Evolutionary conservation across 2,888 invertebrate genomes (phyloP).

Genomic region (Drosophila planitibia): DNA sequence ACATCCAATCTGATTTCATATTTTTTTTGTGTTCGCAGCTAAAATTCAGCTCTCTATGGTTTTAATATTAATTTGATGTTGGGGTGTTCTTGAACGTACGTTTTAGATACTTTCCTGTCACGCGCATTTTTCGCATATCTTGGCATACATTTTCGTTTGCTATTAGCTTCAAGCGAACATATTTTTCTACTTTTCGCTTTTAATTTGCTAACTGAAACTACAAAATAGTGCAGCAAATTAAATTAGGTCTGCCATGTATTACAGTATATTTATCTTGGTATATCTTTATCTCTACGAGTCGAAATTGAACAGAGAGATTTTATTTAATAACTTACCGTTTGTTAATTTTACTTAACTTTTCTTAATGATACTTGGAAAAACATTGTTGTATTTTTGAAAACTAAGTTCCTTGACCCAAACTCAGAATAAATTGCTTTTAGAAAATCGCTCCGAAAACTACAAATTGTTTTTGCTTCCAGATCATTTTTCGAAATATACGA

Average conservation of each 20-base stretch:
- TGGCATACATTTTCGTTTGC: not conserved
- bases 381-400: not conserved
- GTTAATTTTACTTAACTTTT: not conserved
- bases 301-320: not conserved
- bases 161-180: not conserved
- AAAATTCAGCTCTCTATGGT: slow-evolving; percentile 4
- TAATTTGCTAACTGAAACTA: not conserved
- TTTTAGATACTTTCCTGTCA: not conserved
- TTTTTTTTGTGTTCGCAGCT: slow-evolving; percentile 14
- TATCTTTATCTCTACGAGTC: not conserved
- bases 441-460: not conserved
- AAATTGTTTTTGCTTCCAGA: not conserved
- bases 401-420: not conserved
- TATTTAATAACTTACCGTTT: not conserved
- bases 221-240: not conserved
- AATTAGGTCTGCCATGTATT: not conserved
- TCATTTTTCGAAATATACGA: too few species aligned
- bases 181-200: not conserved
- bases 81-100: not conserved
- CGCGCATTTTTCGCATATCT: slow-evolving; percentile 1
- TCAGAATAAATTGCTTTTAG: not conserved
- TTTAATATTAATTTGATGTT: slow-evolving; percentile 57
- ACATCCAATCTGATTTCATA: slow-evolving; percentile 35
- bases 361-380: not conserved
- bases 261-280: too few species aligned